phyloP scores from a whole-genome alignment of 2,113 vertebrate genomes.

The Natator depressus region DNA sequence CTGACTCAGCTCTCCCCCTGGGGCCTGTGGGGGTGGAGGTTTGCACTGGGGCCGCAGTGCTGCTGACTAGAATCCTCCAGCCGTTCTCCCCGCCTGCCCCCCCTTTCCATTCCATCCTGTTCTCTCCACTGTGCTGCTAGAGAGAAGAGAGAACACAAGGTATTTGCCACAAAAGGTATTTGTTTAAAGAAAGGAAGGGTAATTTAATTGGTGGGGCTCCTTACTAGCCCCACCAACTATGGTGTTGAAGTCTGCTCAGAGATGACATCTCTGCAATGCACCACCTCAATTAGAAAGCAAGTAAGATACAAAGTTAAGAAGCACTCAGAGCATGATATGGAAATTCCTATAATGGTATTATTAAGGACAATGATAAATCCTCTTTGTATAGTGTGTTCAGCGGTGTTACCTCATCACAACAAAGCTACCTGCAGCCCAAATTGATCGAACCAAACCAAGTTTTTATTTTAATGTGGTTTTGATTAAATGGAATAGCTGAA shows the following conservation, averaged over 20 bases:
- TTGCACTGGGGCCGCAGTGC: not conserved
- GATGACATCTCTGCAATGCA: not conserved
- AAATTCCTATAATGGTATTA: not conserved
- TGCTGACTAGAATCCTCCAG: not conserved
- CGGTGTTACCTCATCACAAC: not conserved
- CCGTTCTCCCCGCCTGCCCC: not conserved
- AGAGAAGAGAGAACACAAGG: not conserved
- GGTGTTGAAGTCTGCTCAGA: not conserved
- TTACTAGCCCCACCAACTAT: not conserved
- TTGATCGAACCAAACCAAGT: not conserved
- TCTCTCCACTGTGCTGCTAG: accelerated
- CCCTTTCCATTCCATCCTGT: accelerated
- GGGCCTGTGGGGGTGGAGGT: not conserved
- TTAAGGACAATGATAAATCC: not conserved
- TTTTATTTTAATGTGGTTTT: not conserved
- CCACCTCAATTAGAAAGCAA: not conserved
- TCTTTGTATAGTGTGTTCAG: not conserved
- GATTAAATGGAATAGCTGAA: not conserved
- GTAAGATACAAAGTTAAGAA: not conserved
- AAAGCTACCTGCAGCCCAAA: not conserved
- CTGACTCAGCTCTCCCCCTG: no score
- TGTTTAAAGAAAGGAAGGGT: not conserved
- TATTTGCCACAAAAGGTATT: not conserved
- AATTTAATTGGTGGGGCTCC: not conserved
- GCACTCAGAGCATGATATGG: not conserved